Conservation (phyloP, 2,113 vertebrate species). For the Erythrolamprus reginae region DNA sequence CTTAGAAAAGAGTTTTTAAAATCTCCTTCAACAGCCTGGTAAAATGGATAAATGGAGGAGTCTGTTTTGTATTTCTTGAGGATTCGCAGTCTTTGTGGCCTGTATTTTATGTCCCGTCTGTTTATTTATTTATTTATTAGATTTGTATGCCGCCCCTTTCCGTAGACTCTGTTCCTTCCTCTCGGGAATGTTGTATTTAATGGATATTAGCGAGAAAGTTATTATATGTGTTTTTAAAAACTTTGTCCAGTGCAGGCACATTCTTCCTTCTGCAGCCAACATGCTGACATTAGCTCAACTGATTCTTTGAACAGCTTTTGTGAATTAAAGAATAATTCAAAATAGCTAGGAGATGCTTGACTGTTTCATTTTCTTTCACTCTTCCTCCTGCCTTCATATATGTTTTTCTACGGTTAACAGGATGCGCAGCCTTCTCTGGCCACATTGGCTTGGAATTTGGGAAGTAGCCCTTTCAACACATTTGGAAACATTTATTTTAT, state of each 20-base stretch:
- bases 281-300: background rate
- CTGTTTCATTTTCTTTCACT: background rate
- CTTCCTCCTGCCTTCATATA: background rate
- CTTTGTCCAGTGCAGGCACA: background rate
- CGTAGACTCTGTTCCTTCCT: too few relatives aligned
- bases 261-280: background rate
- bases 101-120: background rate
- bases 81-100: background rate
- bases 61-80: background rate
- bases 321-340: background rate
- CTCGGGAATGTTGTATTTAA: background rate
- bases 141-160: too few relatives aligned
- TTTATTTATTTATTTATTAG: too few relatives aligned
- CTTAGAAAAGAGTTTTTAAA: background rate
- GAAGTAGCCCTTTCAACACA: background rate
- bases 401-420: background rate
- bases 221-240: background rate
- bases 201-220: background rate
- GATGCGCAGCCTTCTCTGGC: background rate
- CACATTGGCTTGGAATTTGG: background rate
- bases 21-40: background rate
- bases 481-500: background rate
- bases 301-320: background rate
- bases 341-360: background rate
- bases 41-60: background rate